Base-by-base conservation (phyloP, 2,888 invertebrate genomes). In the Boloria selene region DNA sequence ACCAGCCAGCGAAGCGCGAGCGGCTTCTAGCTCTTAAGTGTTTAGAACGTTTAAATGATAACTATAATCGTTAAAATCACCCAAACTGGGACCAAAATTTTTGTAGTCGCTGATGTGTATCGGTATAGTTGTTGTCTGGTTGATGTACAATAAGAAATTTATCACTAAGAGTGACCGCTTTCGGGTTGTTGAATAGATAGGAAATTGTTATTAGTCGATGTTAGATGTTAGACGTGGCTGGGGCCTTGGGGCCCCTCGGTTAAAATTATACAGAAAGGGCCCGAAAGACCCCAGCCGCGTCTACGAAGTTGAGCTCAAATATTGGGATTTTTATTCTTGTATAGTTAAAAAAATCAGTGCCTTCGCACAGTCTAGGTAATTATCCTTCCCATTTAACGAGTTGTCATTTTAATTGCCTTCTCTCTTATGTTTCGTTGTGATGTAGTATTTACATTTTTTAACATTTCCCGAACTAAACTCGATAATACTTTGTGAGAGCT, bases 51-150 rank as follows among this genome's bases (percentile, higher is more conserved):
- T 38, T 58, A 22, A 26, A 44, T 47, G 10, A 16, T 26, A 45
- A 18, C 47, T n/a, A 45, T 26, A 47, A 10, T 13, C 4, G 44
- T 70, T 72, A 74, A 71, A 72, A 73, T 78, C 79, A 78, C 77
- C 78, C 76, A 74, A 49, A 49, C 75, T 72, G 91, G 91, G 91
- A 90, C 91, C 91, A 91, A 91, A 86, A 84, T 86, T 87, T 80
- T 77, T 76, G 78, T 78, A 77, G 75, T 81, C 81, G 81, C 79
- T 79, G 81, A 79, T 76, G 74, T 78, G 77, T 79, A 79, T 82
- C 79, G 79, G 75, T 79, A 78, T 78, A 77, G 68, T 80, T 85
- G 83, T 86, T 87, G 31, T 38, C 84, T 76, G 78, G 77, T 83
- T 78, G 75, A 76, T 83, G 80, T 84, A 79, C 79, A 79, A 82